Evolutionary conservation across 1,140 invertebrate species (phyloP).

Genomic region (Batillaria attramentaria): DNA sequence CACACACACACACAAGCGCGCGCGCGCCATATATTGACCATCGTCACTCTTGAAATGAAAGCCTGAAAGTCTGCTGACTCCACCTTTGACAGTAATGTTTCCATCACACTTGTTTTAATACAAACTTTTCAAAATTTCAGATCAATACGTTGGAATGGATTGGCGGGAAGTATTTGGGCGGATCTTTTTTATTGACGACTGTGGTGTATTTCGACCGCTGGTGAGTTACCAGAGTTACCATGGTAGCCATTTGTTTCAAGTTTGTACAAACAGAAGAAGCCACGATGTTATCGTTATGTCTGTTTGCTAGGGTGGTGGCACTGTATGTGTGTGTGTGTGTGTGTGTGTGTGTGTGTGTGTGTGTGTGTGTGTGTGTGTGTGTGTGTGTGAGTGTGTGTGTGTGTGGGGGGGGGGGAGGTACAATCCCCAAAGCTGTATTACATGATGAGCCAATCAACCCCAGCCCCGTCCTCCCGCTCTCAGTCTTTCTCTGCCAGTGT

Average conservation of each 20-base stretch:
- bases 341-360: not conserved
- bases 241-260: not conserved
- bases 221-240: constrained; percentile 1
- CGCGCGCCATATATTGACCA: not conserved
- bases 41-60: not conserved
- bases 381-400: not conserved
- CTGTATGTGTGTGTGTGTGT: not conserved
- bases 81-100: not conserved
- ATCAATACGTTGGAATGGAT: not conserved
- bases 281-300: not conserved
- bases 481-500: too few relatives aligned
- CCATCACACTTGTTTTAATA: not conserved
- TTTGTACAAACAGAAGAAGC: not conserved
- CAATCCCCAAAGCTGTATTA: too few relatives aligned
- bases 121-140: not conserved
- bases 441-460: too few relatives aligned
- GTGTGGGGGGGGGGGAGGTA: too few relatives aligned
- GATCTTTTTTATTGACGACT: constrained; percentile 16
- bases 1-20: not conserved
- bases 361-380: not conserved
- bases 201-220: constrained; percentile 18
- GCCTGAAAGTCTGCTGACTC: not conserved
- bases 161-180: constrained; percentile 12
- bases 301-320: not conserved
- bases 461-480: too few relatives aligned